A percentile compares a stretch with the other conserved stretches of the same genome.
Evolutionary conservation across 2,797 vertebrate genomes (phyloP).

Genomic region (Botia kubotai): DNA sequence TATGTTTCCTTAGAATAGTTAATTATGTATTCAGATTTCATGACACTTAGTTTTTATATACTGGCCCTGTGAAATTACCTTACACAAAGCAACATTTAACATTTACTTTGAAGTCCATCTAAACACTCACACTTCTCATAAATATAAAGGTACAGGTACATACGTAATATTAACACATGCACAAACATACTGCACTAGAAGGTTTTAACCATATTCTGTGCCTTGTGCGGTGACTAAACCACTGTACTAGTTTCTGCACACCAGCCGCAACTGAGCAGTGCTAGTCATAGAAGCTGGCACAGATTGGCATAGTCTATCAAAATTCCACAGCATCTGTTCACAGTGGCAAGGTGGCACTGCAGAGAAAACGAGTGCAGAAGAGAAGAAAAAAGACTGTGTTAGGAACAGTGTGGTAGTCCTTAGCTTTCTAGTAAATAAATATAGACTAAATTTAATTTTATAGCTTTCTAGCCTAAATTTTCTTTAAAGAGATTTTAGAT

Average conservation of each 20-base stretch:
- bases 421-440: background rate
- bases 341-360: conserved; percentile 58
- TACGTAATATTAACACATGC: background rate
- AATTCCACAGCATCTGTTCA: conserved; percentile 95
- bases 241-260: conserved; percentile 73
- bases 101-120: too few species aligned
- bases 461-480: background rate
- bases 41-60: too few species aligned
- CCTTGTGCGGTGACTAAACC: conserved; percentile 50
- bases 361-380: conserved; percentile 39
- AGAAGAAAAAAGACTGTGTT: conserved; percentile 4
- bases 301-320: conserved; percentile 81
- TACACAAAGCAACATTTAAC: background rate
- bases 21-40: too few species aligned
- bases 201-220: conserved; percentile 52
- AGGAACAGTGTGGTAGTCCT: background rate
- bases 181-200: background rate
- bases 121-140: too few species aligned
- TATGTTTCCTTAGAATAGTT: too few species aligned
- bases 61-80: background rate
- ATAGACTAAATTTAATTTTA: too few species aligned
- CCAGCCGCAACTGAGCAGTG: conserved; percentile 77
- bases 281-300: conserved; percentile 83
- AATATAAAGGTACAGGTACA: too few species aligned
- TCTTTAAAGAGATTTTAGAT: background rate